A percentile compares a stretch with the other conserved stretches of the same genome.
phyloP scores from a whole-genome alignment of 1,140 invertebrate species.

The Drosophila sechellia region DNA sequence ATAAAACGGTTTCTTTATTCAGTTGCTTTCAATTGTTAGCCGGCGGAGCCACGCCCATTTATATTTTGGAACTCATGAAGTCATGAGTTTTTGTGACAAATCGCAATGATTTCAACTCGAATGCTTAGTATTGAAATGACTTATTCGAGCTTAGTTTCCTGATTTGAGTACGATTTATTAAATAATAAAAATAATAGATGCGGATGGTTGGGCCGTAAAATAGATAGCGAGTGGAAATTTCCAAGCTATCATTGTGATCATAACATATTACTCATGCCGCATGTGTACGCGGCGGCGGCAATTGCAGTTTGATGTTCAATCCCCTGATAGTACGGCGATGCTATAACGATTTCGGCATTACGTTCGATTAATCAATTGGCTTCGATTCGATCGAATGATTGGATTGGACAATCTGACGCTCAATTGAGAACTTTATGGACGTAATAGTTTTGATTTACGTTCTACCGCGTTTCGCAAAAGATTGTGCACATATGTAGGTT shows the following conservation, averaged over 20 bases:
- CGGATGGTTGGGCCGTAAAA: neutral
- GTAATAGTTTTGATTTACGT: conserved; percentile 1
- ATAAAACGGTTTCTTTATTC: neutral
- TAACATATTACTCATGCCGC: neutral
- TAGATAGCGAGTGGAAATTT: neutral
- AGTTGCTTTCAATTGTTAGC: conserved; percentile 6
- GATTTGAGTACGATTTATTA: neutral
- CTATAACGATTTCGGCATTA: conserved; percentile 4
- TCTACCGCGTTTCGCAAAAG: no score
- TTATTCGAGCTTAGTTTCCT: no score
- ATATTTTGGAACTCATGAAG: neutral
- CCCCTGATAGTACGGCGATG: conserved; percentile 19
- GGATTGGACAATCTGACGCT: neutral
- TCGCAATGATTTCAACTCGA: no score
- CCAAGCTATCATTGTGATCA: neutral
- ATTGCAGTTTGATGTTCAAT: conserved; percentile 55
- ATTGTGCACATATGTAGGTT: no score
- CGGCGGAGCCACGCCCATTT: neutral
- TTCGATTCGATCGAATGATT: conserved; percentile 1
- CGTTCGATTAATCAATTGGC: conserved; percentile 1
- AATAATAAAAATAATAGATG: neutral
- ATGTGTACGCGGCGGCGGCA: conserved; percentile 1
- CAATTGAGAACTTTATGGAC: neutral
- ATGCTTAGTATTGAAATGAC: no score
- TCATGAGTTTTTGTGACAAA: neutral